Base-by-base conservation (phyloP, 2,888 invertebrate species). In the Iselma pallidipennis region DNA sequence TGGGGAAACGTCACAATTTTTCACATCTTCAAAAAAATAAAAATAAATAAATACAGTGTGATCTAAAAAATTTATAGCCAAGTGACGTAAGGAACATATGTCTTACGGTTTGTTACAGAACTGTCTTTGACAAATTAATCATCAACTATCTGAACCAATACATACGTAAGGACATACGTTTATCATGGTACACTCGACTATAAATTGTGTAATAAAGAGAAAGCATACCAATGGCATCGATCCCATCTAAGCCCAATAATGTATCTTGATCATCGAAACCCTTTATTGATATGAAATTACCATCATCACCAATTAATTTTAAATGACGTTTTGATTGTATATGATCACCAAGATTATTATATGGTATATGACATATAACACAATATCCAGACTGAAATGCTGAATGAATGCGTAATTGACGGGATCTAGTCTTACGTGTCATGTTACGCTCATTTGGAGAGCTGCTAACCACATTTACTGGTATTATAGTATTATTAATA, bases 351-450 rank as follows among this genome's bases (percentile, higher is more conserved):
- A 91, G 83, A 74, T 88, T 89, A 61, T 85, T 85, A 80, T 91
- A 93, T 73, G 91, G 90, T 52, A 87, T 82, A 76, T 89, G 90
- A 80, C 93, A 93, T 80, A 93, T 89, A 82, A 92, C 91, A 82
- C 92, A 92, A 76, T 90, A 92, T 16, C 92, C 92, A 52, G 80
- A 76, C 67, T 79, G 78, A 48, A 85, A 86, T 66, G 84, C 81
- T 49, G 74, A 72, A 66, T 75, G 76, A 65, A 78, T 73, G 63
- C 78, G 73, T 63, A 76, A 74, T 55, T 76, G 73, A 60, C 77
- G 66, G 57, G 71, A 70, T 64, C 78, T 71, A 49, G 80, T 78
- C 73, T 79, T 79, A 52, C 76, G 76, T 54, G 76, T 76, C 76
- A 78, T 76, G 66, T 67, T 76, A 70, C 69, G 68, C 67, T 71